phyloP scores from a whole-genome alignment of 2,113 vertebrate species.

The Anseranas semipalmata region DNA sequence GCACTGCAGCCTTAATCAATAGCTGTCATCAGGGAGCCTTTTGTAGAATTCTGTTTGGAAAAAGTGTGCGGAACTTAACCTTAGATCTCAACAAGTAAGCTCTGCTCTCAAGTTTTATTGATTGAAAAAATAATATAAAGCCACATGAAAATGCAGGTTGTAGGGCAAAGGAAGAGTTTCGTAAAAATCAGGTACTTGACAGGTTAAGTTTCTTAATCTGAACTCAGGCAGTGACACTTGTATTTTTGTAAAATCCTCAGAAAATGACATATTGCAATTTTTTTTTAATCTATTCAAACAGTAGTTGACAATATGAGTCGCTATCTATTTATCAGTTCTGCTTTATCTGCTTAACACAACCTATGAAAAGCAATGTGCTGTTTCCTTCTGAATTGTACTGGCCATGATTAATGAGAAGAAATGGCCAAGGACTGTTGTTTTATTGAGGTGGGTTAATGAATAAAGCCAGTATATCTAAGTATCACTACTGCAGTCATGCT shows the following conservation, averaged over 20 bases:
- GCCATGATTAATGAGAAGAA: neutral
- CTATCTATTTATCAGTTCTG: neutral
- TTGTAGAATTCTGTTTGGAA: neutral
- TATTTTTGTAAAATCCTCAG: neutral
- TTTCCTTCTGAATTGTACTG: neutral
- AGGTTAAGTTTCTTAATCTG: neutral
- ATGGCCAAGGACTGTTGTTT: neutral
- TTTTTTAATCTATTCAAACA: neutral
- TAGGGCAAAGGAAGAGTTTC: neutral
- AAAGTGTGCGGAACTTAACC: neutral
- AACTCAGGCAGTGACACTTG: neutral
- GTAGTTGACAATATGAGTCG: neutral
- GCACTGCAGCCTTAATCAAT: neutral
- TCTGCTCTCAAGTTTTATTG: conserved; percentile 8
- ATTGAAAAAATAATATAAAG: conserved; percentile 40
- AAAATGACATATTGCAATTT: neutral
- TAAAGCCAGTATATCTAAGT: neutral
- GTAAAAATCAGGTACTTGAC: neutral
- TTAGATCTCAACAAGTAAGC: neutral
- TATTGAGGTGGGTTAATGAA: neutral
- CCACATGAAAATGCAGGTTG: conserved; percentile 19
- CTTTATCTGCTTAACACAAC: neutral
- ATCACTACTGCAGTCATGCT: neutral
- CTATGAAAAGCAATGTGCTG: neutral
- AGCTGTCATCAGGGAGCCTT: conserved; percentile 14